Base-by-base conservation (phyloP, 2,888 invertebrate species). In the Meiosimyza platycephala region DNA sequence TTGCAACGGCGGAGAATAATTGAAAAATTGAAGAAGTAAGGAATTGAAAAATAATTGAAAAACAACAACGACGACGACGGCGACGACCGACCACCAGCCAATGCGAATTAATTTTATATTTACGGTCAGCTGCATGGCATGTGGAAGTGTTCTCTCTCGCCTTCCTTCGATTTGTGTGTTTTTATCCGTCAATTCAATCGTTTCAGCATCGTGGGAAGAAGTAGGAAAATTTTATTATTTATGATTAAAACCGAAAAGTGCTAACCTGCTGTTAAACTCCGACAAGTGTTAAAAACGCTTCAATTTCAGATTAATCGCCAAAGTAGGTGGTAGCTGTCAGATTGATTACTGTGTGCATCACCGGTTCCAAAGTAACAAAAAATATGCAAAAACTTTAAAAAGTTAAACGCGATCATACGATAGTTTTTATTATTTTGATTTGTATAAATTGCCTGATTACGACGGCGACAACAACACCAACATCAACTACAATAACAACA, bases 351-450 rank as follows among this genome's bases (percentile, higher is more conserved):
- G 40, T 40, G 40, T 40, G 1, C 40, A 40, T 40, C 40, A 40
- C 40, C 40, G 40, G 40, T 40, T 1, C 3, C 40, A 40, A 40
- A 40, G 4, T 0, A 40, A 40, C 1, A 40, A 40, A 40, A 40
- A 40, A 40, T 4, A 40, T 40, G 9, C 40, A 7, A 40, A 40
- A 40, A 40, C 6, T 9, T 9, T 9, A 40, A 40, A 40, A 40
- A 40, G 40, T 40, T 75, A 76, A 77, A 76, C 76, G 78, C 75
- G 80, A 83, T 81, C 81, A 76, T 83, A 82, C 81, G 83, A 81
- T 79, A 77, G 76, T 81, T 79, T 78, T 65, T 72, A 51, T 74
- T 40, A 9, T 9, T 40, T 70, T 76, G 75, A 52, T 47, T 62
- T 67, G 62, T 57, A n/a, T n/a, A 40, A 52, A 72, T 52, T 60